Evolutionary conservation across 2,888 invertebrate genomes (phyloP).

Genomic region (Limenitis camilla): DNA sequence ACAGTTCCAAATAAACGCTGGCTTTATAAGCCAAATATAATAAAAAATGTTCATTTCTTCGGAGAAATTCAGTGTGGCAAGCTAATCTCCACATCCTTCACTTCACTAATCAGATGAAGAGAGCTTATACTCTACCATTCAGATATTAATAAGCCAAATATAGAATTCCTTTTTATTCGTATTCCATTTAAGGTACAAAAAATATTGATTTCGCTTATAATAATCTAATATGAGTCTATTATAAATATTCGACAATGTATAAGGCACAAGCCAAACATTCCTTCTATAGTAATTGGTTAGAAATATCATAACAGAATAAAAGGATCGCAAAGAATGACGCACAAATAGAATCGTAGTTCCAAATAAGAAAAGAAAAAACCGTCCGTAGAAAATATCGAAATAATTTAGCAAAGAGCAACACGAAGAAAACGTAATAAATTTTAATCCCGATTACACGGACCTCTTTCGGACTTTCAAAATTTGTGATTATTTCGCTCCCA

Average conservation of each 20-base stretch:
- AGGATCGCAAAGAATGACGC: slow-evolving; percentile 2
- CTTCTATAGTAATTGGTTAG: background rate
- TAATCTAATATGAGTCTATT: too few relatives aligned
- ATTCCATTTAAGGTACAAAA: too few relatives aligned
- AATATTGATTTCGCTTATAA: too few relatives aligned
- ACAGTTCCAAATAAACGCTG: too few relatives aligned
- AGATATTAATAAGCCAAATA: too few relatives aligned
- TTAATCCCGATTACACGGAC: slow-evolving; percentile 50
- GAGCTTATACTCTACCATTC: too few relatives aligned
- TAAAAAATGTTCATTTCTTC: too few relatives aligned
- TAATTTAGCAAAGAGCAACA: slow-evolving; percentile 25
- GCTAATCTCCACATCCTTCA: too few relatives aligned
- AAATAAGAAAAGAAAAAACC: slow-evolving; percentile 14
- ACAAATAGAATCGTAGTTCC: slow-evolving; percentile 4
- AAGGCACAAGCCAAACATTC: background rate
- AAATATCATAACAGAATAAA: slow-evolving; percentile 5
- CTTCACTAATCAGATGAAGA: too few relatives aligned
- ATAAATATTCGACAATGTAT: background rate
- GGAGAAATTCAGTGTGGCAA: too few relatives aligned
- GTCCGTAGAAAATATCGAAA: slow-evolving; percentile 22
- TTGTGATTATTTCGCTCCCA: slow-evolving; percentile 57
- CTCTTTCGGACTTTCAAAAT: slow-evolving; percentile 49
- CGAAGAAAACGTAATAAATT: slow-evolving; percentile 42
- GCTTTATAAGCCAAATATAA: too few relatives aligned
- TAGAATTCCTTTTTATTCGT: too few relatives aligned